Conservation (phyloP, 2,113 vertebrate species). For the Dermatemys mawii region DNA sequence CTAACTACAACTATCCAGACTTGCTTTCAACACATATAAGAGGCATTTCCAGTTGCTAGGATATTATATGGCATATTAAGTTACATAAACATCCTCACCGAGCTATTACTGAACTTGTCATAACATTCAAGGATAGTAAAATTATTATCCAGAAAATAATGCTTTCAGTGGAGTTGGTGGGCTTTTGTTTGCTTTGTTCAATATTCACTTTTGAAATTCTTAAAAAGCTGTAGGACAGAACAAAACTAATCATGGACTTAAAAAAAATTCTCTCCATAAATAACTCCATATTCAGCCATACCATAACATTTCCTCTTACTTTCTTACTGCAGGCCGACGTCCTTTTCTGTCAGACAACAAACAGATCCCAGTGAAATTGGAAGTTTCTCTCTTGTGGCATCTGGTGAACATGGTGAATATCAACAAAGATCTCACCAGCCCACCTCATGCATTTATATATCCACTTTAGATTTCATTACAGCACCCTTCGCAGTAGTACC, state of each 20-base stretch:
- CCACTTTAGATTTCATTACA: background rate
- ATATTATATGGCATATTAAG: conserved; percentile 57
- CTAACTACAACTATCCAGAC: conserved; percentile 48
- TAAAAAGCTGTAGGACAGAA: background rate
- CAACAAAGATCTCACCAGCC: background rate
- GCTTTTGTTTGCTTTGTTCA: conserved; percentile 22
- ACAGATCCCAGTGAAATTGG: conserved; percentile 14
- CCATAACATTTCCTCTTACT: conserved; percentile 1
- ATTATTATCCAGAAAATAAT: conserved; percentile 45
- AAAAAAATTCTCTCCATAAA: background rate
- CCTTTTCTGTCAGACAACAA: background rate
- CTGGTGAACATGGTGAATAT: background rate
- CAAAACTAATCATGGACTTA: background rate
- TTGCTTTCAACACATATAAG: conserved; percentile 55
- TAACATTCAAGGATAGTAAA: conserved; percentile 36
- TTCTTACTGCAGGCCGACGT: background rate
- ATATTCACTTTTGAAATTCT: background rate
- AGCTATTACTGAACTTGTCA: conserved; percentile 8
- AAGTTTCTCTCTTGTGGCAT: conserved; percentile 20
- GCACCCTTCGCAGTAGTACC: background rate
- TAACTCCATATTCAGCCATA: background rate
- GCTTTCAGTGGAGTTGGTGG: background rate
- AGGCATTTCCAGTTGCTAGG: conserved; percentile 64
- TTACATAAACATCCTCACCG: conserved; percentile 66
- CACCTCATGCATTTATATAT: background rate